These are phyloP conservation scores for Simalia tracyae DNA, from an alignment of 2,797 vertebrate species.

Conservation along the genomic window DNA sequence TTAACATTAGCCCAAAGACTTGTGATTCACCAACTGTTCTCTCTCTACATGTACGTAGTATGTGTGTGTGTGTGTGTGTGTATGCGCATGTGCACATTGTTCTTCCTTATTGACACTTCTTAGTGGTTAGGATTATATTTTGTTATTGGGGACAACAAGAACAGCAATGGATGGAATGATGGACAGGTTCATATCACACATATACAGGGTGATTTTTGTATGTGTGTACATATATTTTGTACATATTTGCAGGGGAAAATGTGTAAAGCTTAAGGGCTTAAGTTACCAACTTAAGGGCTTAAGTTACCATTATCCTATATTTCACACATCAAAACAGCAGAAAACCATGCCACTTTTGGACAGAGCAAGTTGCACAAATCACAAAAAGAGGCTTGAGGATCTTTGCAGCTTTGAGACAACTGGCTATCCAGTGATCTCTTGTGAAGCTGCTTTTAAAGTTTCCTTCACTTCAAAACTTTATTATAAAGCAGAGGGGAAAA, in stretches of 20 bases:
- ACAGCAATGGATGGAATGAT: background rate
- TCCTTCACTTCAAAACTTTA: background rate
- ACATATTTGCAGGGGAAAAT: background rate
- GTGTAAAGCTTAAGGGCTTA: background rate
- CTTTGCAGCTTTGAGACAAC: background rate
- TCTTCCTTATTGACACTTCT: background rate
- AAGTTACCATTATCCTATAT: background rate
- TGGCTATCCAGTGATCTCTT: background rate
- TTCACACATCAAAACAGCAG: background rate
- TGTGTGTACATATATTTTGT: background rate
- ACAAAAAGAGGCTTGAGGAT: background rate
- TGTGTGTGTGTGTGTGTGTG: background rate
- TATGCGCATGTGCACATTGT: background rate
- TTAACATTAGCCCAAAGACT: background rate
- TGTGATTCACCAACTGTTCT: background rate
- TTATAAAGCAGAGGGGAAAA: background rate
- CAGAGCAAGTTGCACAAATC: background rate
- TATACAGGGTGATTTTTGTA: background rate
- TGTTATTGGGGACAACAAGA: background rate
- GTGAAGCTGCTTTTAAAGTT: background rate
- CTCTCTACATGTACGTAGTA: background rate
- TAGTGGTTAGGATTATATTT: background rate
- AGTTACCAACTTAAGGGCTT: background rate
- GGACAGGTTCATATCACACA: background rate
- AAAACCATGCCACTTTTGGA: background rate